These are phyloP conservation scores for Melanotaenia duboulayi DNA, from an alignment of 2,113 vertebrate species.

Conservation along the genomic window DNA sequence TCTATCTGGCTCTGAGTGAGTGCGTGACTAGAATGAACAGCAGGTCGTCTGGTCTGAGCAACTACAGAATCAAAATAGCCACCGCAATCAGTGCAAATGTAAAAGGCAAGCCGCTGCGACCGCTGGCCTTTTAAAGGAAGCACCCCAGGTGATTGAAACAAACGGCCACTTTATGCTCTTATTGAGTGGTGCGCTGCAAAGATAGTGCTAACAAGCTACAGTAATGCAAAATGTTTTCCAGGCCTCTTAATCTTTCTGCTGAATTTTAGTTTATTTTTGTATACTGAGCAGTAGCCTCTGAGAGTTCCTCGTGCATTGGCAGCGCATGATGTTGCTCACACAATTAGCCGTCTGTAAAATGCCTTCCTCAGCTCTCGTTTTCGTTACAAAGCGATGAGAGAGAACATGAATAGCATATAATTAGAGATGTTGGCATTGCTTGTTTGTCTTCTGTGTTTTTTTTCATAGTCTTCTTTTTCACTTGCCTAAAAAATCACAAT, in stretches of 20 bases:
- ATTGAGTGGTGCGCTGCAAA: conserved; percentile 60
- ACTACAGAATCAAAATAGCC: conserved; percentile 81
- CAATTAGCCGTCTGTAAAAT: conserved; percentile 78
- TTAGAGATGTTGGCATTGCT: conserved; percentile 72
- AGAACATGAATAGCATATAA: conserved; percentile 75
- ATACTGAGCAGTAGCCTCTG: conserved; percentile 53
- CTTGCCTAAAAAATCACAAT: conserved; percentile 50
- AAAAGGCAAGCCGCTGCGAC: conserved; percentile 68
- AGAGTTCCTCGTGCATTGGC: conserved; percentile 72
- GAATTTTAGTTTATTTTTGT: conserved; percentile 55
- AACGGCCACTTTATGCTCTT: conserved; percentile 50
- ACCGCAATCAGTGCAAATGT: conserved; percentile 78
- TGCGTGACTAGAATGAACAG: conserved; percentile 68
- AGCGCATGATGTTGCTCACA: conserved; percentile 65
- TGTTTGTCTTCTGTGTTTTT: conserved; percentile 66
- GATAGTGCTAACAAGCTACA: conserved; percentile 37
- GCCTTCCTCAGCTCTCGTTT: conserved; percentile 79
- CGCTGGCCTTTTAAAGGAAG: conserved; percentile 77
- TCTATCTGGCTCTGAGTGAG: conserved; percentile 41
- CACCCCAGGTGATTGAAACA: conserved; percentile 53
- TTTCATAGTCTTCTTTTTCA: conserved; percentile 60
- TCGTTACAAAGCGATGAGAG: conserved; percentile 73
- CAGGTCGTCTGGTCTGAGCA: conserved; percentile 53
- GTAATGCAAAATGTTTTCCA: conserved; percentile 55
- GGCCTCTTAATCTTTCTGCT: conserved; percentile 39